Conservation (phyloP, 2,888 invertebrate species). For the Trissolcus japonicus region DNA sequence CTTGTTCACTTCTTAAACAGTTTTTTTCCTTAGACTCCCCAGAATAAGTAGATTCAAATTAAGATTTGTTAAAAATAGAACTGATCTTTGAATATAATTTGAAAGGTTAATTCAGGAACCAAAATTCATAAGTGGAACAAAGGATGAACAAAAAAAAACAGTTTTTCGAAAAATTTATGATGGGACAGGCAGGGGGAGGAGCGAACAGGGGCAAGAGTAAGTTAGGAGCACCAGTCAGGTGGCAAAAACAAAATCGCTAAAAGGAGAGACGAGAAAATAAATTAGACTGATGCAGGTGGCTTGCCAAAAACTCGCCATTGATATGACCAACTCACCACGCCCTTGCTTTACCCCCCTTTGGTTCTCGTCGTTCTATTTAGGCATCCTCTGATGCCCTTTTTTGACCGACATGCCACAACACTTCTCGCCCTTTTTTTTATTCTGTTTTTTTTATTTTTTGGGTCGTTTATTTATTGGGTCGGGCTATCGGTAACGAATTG, state of each 20-base stretch:
- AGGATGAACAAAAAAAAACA: too few species aligned
- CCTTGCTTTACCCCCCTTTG: slow-evolving; percentile 40
- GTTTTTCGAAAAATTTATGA: background rate
- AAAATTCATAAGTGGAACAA: too few species aligned
- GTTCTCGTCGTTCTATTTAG: slow-evolving; percentile 45
- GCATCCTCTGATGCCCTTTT: slow-evolving; percentile 20
- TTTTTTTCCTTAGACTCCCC: too few species aligned
- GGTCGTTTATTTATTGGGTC: slow-evolving; percentile 3
- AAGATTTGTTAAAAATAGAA: too few species aligned
- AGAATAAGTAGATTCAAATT: too few species aligned
- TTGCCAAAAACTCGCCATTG: slow-evolving; percentile 62
- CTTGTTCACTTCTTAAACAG: too few species aligned
- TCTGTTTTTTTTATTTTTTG: background rate
- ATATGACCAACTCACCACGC: slow-evolving; percentile 53
- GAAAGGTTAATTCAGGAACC: too few species aligned
- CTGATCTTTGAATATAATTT: too few species aligned
- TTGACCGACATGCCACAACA: slow-evolving; percentile 33
- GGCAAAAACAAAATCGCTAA: slow-evolving; percentile 57
- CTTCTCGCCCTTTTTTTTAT: slow-evolving; percentile 22
- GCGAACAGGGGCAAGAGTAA: slow-evolving; percentile 2
- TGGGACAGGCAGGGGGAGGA: background rate
- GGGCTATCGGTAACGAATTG: slow-evolving; percentile 2
- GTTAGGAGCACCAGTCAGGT: slow-evolving; percentile 31
- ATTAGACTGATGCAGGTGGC: slow-evolving; percentile 61
- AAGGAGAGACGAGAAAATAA: slow-evolving; percentile 58